Base-by-base conservation (phyloP, 2,888 invertebrate genomes). In the Drosophila ochracea region DNA sequence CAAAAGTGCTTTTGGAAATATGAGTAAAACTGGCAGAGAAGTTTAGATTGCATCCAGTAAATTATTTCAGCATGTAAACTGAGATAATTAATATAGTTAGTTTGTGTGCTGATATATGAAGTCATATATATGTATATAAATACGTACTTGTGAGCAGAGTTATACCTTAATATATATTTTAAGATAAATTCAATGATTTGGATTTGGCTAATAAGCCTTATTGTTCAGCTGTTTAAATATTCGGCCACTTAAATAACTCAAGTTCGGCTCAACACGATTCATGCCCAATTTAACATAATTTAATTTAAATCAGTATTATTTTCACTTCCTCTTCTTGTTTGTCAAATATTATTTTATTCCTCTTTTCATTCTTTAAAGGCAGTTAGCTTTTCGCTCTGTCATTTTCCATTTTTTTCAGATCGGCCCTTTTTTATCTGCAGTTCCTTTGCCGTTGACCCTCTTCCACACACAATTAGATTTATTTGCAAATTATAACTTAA, bases 401-500 rank as follows among this genome's bases (percentile, higher is more conserved):
- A 19, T 16, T 33, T 52, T 63, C 31, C 19, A 50, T 52, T 69
- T 43, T 52, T 31, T 49, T 47, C 41, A 13, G 6, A 35, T 60
- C 52, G 9, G 50, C 28, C 7, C 37, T 57, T 67, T 65, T 63
- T 72, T 68, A 62, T 57, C 60, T 30, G 35, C 68, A 61, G 53
- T 33, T 68, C 62, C 52, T 61, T 59, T 25, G 50, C 37, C 59
- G 62, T 62, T 75, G 70, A 74, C 68, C 77, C 73, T 83, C 82
- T 71, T 65, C 69, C 63, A 61, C 52, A 72, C 68, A 78, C 80
- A 90, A 90, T 90, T 90, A 86, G 75, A 86, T 90, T 89, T 89
- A 83, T 90, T 88, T 89, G 75, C 74, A 74, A 88, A 85, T 90
- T 90, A 75, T 75, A 85, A 76, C 72, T 75, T 73, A 70, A 80